Evolutionary conservation across 1,140 invertebrate genomes (phyloP).

Genomic region (Aphelinus atriplicis): DNA sequence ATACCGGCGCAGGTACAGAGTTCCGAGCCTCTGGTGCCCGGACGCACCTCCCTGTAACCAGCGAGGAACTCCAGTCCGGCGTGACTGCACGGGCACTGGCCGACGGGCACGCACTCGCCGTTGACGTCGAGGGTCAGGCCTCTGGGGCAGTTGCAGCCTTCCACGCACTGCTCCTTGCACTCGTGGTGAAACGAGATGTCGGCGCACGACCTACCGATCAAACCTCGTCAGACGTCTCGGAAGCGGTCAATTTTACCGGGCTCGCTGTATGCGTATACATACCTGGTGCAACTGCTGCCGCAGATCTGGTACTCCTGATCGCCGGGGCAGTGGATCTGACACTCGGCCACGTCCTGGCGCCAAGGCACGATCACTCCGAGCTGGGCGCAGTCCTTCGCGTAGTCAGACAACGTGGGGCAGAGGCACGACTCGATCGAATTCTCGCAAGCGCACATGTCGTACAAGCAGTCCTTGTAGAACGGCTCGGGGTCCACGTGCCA

Average conservation of each 20-base stretch:
- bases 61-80: slow-evolving; percentile 78
- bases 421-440: slow-evolving; percentile 74
- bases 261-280: background rate
- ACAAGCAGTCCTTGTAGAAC: slow-evolving; percentile 84
- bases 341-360: slow-evolving; percentile 80
- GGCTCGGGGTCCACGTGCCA: slow-evolving; percentile 80
- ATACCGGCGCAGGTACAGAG: slow-evolving; percentile 83
- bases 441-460: slow-evolving; percentile 87
- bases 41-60: slow-evolving; percentile 78
- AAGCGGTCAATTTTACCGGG: background rate
- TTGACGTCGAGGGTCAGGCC: slow-evolving; percentile 77
- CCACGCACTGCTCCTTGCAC: slow-evolving; percentile 78
- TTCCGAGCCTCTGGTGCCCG: slow-evolving; percentile 72
- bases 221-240: background rate
- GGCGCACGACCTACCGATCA: slow-evolving; percentile 46
- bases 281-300: slow-evolving; percentile 69
- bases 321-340: slow-evolving; percentile 78
- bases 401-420: slow-evolving; percentile 82
- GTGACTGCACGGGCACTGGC: slow-evolving; percentile 79
- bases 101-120: slow-evolving; percentile 80
- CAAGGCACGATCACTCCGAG: slow-evolving; percentile 78
- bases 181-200: slow-evolving; percentile 50
- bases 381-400: slow-evolving; percentile 81
- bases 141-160: slow-evolving; percentile 87
- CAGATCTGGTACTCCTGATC: slow-evolving; percentile 82